phyloP scores from a whole-genome alignment of 2,113 vertebrate genomes.

The Myotis lucifugus region DNA sequence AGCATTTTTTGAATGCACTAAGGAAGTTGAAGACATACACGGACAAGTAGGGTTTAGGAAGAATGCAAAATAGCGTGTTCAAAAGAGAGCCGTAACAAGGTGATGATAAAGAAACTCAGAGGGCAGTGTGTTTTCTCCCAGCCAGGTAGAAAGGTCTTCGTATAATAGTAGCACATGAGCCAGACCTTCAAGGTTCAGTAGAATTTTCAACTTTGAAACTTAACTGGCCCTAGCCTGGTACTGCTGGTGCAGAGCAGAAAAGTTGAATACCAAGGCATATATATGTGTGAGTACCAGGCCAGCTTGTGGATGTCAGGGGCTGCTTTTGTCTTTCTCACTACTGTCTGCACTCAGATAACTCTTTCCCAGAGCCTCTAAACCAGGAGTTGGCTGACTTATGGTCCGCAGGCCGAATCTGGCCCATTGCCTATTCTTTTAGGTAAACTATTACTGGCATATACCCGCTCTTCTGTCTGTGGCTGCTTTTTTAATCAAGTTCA shows the following conservation, averaged over 20 bases:
- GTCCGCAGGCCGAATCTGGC: neutral
- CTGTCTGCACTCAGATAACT: neutral
- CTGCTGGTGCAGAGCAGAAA: neutral
- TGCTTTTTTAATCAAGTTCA: slow-evolving; percentile 16
- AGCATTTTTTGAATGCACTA: neutral
- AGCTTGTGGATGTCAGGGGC: neutral
- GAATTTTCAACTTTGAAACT: slow-evolving; percentile 10
- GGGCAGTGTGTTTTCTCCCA: neutral
- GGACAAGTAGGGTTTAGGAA: neutral
- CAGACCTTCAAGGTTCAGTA: neutral
- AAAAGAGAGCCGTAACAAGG: neutral
- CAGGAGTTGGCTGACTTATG: neutral
- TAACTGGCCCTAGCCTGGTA: neutral
- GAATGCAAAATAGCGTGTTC: neutral
- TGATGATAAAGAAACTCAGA: neutral
- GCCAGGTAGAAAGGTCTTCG: neutral
- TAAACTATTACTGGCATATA: neutral
- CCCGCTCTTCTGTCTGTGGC: neutral
- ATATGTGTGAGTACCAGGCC: neutral
- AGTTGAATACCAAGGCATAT: neutral
- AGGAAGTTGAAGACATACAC: neutral
- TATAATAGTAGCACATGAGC: neutral
- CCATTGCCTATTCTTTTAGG: neutral
- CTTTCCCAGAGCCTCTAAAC: neutral
- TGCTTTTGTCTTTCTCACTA: neutral